Conservation (phyloP, 2,797 vertebrate species). For the Parambassis ranga region DNA sequence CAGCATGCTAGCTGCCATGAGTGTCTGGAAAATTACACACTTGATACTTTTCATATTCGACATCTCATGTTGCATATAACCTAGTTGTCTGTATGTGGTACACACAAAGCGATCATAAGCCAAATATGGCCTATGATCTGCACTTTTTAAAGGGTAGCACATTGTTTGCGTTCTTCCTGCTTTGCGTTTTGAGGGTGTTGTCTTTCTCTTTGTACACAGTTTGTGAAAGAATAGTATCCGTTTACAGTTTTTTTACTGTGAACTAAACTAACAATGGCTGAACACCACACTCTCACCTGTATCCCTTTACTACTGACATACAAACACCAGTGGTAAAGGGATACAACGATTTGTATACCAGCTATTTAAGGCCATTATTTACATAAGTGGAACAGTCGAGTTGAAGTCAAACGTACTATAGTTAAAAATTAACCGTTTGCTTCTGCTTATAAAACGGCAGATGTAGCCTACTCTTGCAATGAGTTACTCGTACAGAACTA, state of each 20-base stretch:
- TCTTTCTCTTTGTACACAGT: neutral
- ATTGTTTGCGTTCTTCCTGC: neutral
- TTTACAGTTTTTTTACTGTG: slow-evolving; percentile 21
- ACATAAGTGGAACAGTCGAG: slow-evolving; percentile 6
- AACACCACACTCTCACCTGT: slow-evolving; percentile 43
- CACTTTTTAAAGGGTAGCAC: neutral
- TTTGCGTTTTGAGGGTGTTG: slow-evolving; percentile 14
- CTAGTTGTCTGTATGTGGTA: neutral
- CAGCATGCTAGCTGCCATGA: too few species aligned
- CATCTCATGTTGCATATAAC: slow-evolving; percentile 4
- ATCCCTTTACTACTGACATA: slow-evolving; percentile 49
- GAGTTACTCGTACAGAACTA: too few species aligned
- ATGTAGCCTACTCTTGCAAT: neutral
- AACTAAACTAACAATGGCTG: slow-evolving; percentile 22
- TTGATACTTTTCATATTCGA: neutral
- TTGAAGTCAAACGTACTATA: neutral
- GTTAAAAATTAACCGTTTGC: slow-evolving; percentile 45
- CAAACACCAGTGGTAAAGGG: slow-evolving; percentile 15
- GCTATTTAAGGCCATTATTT: slow-evolving; percentile 52
- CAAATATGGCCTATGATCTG: neutral
- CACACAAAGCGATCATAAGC: neutral
- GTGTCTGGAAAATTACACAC: too few species aligned
- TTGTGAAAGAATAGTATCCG: slow-evolving; percentile 26
- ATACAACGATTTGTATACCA: too few species aligned
- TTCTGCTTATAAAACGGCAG: neutral